Conservation (phyloP, 2,888 invertebrate species). For the Andrena bucephala region DNA sequence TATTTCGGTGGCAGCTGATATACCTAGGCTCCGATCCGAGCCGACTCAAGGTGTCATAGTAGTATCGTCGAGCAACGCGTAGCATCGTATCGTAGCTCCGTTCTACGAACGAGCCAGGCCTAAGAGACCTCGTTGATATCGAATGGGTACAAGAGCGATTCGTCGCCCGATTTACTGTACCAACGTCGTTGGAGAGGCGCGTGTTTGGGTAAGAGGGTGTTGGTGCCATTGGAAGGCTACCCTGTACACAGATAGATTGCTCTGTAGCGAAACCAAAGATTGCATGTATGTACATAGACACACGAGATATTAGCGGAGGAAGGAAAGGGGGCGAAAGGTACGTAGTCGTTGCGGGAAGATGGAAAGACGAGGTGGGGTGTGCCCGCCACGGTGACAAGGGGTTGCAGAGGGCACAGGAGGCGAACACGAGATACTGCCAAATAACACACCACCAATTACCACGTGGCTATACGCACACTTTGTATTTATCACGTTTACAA, state of each 20-base stretch:
- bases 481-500: slow-evolving; percentile 76
- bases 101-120: slow-evolving; percentile 43
- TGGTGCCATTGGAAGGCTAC: background rate
- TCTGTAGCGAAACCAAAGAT: slow-evolving; percentile 72
- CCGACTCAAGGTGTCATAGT: slow-evolving; percentile 20
- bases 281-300: slow-evolving; percentile 55
- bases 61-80: slow-evolving; percentile 27
- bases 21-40: background rate
- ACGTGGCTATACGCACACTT: slow-evolving; percentile 76
- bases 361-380: background rate
- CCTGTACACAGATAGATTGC: slow-evolving; percentile 25
- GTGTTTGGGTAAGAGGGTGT: background rate
- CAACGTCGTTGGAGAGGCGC: background rate
- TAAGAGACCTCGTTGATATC: slow-evolving; percentile 49
- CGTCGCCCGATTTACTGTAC: slow-evolving; percentile 28
- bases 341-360: background rate
- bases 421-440: slow-evolving; percentile 73
- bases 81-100: slow-evolving; percentile 34
- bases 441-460: slow-evolving; percentile 67
- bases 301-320: slow-evolving; percentile 23
- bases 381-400: slow-evolving; percentile 5
- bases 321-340: background rate
- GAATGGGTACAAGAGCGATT: slow-evolving; percentile 35
- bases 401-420: slow-evolving; percentile 18
- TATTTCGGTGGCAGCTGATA: background rate